Evolutionary conservation across 2,113 vertebrate species (phyloP), one percentile per base, ranked within the genome.

Genomic region (Tachuris rubrigastra): DNA sequence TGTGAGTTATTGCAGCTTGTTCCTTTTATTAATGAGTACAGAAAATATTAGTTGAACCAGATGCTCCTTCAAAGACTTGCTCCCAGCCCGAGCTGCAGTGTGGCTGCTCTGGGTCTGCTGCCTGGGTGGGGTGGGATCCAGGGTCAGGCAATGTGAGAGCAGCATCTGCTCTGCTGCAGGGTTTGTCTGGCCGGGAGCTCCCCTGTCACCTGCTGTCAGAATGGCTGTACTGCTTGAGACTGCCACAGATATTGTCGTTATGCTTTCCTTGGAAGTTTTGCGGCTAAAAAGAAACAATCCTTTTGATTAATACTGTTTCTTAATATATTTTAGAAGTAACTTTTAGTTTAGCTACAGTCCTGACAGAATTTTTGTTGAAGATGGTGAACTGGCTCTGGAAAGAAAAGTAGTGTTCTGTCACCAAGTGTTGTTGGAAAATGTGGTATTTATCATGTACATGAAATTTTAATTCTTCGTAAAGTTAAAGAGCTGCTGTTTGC

Each of bases 21-120:
- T 97, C 87, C 71, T 92, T 92, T 96, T 93, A 69, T 97, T 81
- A 95, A 78, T 31, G 49, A 94, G 82, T 25, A 84, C 67, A 83
- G 59, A 71, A 91, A 92, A 81, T 44, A 71, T 93, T 30, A 52
- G n/a, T 30, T 81, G 90, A 81, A 84, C 55, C 75, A 94, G 85
- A 60, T 95, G 90, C 68, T 95, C n/a, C 72, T 60, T 71, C 59
- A 55, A 67, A 91, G 85, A 37, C 30, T 35, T 49, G 75, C 19
- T 91, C 15, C 47, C 63, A 52, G 56, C 87, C 74, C 24, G 18
- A 59, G 74, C 83, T 83, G 67, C 75, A 35, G 41, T 39, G 85
- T 62, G 35, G 71, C 67, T 35, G 59, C 39, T 67, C 24, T 89
- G 89, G 56, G 49, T 69, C 68, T 95, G 69, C 67, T 88, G 73